A percentile compares a stretch with the other conserved stretches of the same genome.
phyloP scores from a whole-genome alignment of 2,113 vertebrate species.

The Barbus barbus region DNA sequence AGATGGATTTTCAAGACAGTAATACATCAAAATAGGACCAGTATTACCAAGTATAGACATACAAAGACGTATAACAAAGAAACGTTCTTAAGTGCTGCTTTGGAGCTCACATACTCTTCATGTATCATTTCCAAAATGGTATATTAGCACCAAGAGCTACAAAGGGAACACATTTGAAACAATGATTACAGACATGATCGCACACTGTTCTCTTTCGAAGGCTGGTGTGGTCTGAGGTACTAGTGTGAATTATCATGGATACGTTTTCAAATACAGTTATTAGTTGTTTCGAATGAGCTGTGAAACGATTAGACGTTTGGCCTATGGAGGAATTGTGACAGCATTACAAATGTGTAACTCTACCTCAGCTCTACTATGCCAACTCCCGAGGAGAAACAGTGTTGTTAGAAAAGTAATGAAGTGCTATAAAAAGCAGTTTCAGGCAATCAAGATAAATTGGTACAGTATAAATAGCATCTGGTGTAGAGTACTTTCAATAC shows the following conservation, averaged over 20 bases:
- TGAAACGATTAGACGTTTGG: background rate
- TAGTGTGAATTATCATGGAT: background rate
- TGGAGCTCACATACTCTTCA: constrained; percentile 45
- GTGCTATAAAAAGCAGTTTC: constrained; percentile 42
- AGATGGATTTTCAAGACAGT: constrained; percentile 66
- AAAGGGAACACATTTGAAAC: background rate
- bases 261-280: constrained; percentile 5
- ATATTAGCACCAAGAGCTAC: constrained; percentile 24
- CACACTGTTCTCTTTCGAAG: constrained; percentile 19
- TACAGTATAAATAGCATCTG: constrained; percentile 42
- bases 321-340: background rate
- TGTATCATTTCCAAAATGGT: constrained; percentile 29
- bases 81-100: constrained; percentile 63
- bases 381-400: background rate
- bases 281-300: constrained; percentile 20
- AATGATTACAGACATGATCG: constrained; percentile 47
- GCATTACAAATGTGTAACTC: background rate
- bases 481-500: constrained; percentile 37
- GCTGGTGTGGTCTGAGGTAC: background rate
- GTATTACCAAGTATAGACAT: background rate
- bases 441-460: constrained; percentile 37
- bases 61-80: too few relatives aligned
- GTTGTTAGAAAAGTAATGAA: constrained; percentile 30
- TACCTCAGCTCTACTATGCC: background rate
- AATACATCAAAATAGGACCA: constrained; percentile 54